Percentiles rank a stretch among this genome's conserved stretches.
phyloP scores from a whole-genome alignment of 2,888 invertebrate species.

The Meteorus cinctellus region DNA sequence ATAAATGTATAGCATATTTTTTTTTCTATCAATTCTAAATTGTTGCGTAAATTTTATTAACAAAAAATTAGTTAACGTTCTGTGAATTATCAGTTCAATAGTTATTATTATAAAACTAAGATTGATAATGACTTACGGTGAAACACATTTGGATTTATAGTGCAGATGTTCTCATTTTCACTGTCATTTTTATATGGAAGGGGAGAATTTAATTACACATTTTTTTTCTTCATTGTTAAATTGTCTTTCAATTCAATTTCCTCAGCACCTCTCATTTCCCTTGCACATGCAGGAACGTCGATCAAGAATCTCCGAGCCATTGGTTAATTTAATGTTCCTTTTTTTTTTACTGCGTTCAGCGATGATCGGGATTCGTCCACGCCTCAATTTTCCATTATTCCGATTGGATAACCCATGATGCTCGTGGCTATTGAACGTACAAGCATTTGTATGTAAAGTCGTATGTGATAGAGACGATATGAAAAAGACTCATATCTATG shows the following conservation, averaged over 20 bases:
- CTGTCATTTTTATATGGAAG: not conserved
- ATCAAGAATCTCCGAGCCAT: slow-evolving; percentile 29
- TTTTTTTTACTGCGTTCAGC: not conserved
- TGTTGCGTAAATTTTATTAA: too few species aligned
- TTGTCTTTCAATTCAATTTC: slow-evolving; percentile 2
- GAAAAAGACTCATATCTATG: not conserved
- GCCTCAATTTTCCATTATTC: slow-evolving; percentile 35
- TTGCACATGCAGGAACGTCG: slow-evolving; percentile 1
- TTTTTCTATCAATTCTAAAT: too few species aligned
- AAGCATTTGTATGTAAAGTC: not conserved
- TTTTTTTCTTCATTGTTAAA: slow-evolving; percentile 7
- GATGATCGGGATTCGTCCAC: slow-evolving; percentile 3
- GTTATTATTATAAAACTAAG: too few species aligned
- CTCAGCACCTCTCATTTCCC: not conserved
- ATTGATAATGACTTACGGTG: too few species aligned
- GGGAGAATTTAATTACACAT: not conserved
- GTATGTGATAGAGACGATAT: slow-evolving; percentile 11
- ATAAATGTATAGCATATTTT: too few species aligned
- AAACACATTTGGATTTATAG: too few species aligned
- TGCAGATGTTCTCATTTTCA: not conserved
- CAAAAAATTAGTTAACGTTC: too few species aligned
- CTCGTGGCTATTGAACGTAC: not conserved
- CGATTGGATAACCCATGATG: slow-evolving; percentile 34
- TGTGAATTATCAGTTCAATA: too few species aligned
- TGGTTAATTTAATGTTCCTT: not conserved